Conservation (phyloP, 1,140 invertebrate genomes). For the Nomia melanderi region DNA sequence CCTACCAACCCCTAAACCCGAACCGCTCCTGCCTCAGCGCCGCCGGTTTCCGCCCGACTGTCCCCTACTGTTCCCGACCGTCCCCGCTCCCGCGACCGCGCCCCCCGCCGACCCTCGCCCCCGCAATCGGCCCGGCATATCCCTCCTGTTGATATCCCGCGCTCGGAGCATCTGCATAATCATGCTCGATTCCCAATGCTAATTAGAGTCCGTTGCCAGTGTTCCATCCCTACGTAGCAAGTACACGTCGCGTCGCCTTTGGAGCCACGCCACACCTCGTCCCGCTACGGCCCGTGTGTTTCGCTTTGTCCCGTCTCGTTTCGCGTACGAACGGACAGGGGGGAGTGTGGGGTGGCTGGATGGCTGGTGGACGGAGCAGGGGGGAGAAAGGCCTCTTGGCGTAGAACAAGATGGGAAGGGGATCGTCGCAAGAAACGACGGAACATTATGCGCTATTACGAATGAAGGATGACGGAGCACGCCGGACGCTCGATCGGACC, state of each 20-base stretch:
- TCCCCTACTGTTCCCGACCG: slow-evolving; percentile 44
- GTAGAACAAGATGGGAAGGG: not conserved
- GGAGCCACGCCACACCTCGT: slow-evolving; percentile 29
- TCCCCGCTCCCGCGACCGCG: slow-evolving; percentile 41
- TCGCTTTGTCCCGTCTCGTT: slow-evolving; percentile 28
- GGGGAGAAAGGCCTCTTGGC: not conserved
- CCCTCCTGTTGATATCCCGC: slow-evolving; percentile 68
- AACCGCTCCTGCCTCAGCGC: not conserved
- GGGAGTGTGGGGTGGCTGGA: not conserved
- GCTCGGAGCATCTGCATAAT: slow-evolving; percentile 77
- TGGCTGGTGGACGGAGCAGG: not conserved
- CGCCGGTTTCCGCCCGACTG: slow-evolving; percentile 32
- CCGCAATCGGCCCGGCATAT: slow-evolving; percentile 10
- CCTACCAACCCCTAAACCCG: slow-evolving; percentile 65
- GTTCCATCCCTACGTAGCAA: slow-evolving; percentile 65
- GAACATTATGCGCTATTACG: slow-evolving; percentile 34
- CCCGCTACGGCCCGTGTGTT: slow-evolving; percentile 38
- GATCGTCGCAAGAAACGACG: slow-evolving; percentile 5
- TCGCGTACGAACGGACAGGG: slow-evolving; percentile 7
- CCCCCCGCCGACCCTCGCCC: slow-evolving; percentile 16
- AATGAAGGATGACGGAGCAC: slow-evolving; percentile 40
- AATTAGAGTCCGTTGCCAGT: slow-evolving; percentile 75
- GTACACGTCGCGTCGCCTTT: slow-evolving; percentile 71
- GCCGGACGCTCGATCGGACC: slow-evolving; percentile 38
- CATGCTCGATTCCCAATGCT: slow-evolving; percentile 78